Percentiles rank a stretch among this genome's conserved stretches.
phyloP scores from a whole-genome alignment of 2,888 invertebrate genomes.

The Nomada lathburiana region DNA sequence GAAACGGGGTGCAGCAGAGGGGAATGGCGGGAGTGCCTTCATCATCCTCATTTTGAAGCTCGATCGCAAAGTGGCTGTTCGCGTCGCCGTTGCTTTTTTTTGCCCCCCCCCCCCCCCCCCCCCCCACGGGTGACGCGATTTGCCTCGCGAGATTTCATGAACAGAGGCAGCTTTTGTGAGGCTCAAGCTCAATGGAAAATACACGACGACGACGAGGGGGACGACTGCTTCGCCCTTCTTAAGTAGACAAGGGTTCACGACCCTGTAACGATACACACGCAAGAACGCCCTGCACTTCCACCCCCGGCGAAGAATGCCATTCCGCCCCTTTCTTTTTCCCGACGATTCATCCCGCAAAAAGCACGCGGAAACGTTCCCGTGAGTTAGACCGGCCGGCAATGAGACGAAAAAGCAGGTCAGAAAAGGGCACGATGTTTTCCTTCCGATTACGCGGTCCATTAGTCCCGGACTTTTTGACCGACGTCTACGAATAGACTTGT shows the following conservation, averaged over 20 bases:
- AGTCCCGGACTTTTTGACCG: conserved; percentile 19
- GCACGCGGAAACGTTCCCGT: conserved; percentile 38
- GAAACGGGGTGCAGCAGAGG: not conserved
- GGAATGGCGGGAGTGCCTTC: conserved; percentile 28
- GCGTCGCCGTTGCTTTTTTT: conserved; percentile 29
- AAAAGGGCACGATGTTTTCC: conserved; percentile 26
- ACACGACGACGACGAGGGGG: not conserved
- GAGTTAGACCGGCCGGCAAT: conserved; percentile 23
- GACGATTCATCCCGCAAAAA: conserved; percentile 62
- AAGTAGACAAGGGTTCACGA: conserved; percentile 59
- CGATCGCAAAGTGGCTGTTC: conserved; percentile 48
- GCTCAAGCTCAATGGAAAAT: conserved; percentile 55
- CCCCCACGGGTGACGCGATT: conserved; percentile 32
- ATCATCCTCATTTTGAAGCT: conserved; percentile 49
- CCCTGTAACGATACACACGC: conserved; percentile 47
- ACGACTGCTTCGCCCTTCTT: conserved; percentile 40
- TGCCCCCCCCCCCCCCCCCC: too few relatives aligned
- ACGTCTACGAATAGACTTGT: not conserved
- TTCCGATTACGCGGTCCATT: conserved; percentile 39
- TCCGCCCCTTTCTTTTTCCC: conserved; percentile 37
- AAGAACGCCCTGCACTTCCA: conserved; percentile 29
- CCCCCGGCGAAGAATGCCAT: conserved; percentile 28
- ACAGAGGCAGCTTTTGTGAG: conserved; percentile 57
- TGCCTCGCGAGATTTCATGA: conserved; percentile 59
- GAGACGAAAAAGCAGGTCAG: conserved; percentile 33